phyloP scores from a whole-genome alignment of 2,113 vertebrate species.

The Tupaia tana region DNA sequence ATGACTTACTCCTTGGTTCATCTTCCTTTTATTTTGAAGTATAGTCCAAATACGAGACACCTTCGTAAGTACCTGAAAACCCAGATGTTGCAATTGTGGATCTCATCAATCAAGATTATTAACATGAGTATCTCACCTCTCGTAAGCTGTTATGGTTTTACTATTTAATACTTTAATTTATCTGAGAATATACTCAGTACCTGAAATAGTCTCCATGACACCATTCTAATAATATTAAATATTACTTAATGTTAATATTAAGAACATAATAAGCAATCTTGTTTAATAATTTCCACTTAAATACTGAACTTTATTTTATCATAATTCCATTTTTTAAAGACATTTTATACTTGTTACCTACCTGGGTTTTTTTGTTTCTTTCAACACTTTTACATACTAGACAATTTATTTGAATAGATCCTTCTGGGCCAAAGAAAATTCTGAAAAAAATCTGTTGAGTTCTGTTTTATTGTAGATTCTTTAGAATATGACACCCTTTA shows the following conservation, averaged over 20 bases:
- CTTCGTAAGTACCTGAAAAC: slow-evolving; percentile 16
- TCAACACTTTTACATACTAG: neutral
- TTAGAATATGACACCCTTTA: neutral
- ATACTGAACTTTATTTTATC: neutral
- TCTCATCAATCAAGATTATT: neutral
- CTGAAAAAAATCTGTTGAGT: neutral
- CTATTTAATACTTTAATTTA: neutral
- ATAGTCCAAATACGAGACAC: neutral
- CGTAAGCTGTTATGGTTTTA: neutral
- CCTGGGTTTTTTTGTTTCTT: neutral
- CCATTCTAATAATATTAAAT: neutral
- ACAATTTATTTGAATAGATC: neutral
- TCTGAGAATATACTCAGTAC: neutral
- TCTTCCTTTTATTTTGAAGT: neutral
- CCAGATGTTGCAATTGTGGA: neutral
- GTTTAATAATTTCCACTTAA: neutral
- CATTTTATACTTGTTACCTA: neutral
- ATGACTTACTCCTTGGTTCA: neutral
- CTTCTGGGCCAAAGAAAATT: neutral
- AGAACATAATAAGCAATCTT: neutral
- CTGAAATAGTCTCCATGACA: neutral
- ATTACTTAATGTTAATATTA: neutral
- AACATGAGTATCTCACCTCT: neutral
- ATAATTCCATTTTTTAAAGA: neutral
- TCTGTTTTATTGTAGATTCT: neutral